phyloP scores from a whole-genome alignment of 1,140 invertebrate genomes.

The Drosophila pseudoananassae region DNA sequence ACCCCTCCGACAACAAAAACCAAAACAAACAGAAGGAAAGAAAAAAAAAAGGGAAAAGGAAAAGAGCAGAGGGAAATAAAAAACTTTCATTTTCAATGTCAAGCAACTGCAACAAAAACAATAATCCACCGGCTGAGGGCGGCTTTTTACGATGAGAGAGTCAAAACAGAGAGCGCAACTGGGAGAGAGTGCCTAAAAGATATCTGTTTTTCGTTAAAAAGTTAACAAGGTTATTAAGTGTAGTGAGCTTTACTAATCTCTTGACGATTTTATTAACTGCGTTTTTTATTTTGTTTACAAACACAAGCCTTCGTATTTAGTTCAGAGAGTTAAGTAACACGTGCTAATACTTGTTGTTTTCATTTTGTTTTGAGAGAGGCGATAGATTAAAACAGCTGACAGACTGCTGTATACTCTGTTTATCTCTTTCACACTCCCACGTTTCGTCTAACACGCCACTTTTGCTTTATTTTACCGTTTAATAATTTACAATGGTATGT shows the following conservation, averaged over 20 bases:
- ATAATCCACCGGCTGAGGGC: conserved; percentile 17
- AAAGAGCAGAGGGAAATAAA: conserved; percentile 32
- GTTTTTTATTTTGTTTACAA: conserved; percentile 10
- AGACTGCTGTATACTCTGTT: conserved; percentile 1
- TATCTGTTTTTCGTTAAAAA: not conserved
- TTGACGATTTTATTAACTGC: not conserved
- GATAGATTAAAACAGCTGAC: conserved; percentile 30
- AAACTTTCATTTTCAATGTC: conserved; percentile 76
- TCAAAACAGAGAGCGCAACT: conserved; percentile 27
- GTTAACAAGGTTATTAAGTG: not conserved
- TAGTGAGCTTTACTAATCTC: not conserved
- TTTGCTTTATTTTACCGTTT: not conserved
- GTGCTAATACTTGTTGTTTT: conserved; percentile 26
- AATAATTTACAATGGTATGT: not conserved
- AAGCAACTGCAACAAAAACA: conserved; percentile 34
- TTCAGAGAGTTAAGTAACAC: conserved; percentile 23
- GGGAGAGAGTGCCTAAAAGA: not conserved
- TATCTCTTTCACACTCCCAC: conserved; percentile 29
- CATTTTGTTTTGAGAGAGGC: conserved; percentile 5
- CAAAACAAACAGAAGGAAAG: conserved; percentile 18
- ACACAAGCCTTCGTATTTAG: not conserved
- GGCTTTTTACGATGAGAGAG: conserved; percentile 24
- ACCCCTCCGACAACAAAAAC: conserved; percentile 24
- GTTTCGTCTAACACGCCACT: conserved; percentile 6
- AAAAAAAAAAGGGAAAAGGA: conserved; percentile 16